Conservation (phyloP, 2,888 invertebrate genomes). For the Synanthedon formicaeformis region DNA sequence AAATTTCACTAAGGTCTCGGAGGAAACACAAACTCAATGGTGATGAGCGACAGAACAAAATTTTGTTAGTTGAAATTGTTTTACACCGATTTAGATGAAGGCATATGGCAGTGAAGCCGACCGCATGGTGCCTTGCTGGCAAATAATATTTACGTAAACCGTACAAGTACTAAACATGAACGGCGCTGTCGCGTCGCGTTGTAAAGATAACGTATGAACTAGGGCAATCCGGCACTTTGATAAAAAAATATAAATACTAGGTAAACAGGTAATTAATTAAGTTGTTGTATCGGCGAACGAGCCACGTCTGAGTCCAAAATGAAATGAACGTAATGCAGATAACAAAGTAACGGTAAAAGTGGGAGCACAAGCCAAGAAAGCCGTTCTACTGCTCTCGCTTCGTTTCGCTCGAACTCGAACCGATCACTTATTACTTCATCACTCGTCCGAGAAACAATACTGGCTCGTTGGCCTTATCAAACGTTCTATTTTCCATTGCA, state of each 20-base stretch:
- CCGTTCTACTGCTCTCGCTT: conserved; percentile 43
- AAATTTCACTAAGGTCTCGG: conserved; percentile 14
- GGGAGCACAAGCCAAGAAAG: conserved; percentile 51
- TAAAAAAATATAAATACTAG: no score
- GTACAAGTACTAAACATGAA: conserved; percentile 14
- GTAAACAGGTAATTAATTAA: no score
- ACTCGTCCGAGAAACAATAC: conserved; percentile 20
- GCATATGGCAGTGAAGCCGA: conserved; percentile 53
- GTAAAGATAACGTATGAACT: conserved; percentile 17
- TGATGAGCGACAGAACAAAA: conserved; percentile 7
- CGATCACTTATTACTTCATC: conserved; percentile 54
- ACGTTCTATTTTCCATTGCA: no score
- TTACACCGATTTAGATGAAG: conserved; percentile 24
- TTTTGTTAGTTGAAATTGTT: background rate
- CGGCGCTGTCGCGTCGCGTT: conserved; percentile 17
- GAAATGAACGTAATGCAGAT: conserved; percentile 47
- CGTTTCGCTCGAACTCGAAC: conserved; percentile 19
- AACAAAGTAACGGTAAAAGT: conserved; percentile 59
- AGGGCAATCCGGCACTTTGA: conserved; percentile 31
- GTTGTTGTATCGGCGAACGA: conserved; percentile 32
- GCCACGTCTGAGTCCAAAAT: conserved; percentile 48
- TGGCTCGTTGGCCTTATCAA: background rate
- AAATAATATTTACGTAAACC: conserved; percentile 40
- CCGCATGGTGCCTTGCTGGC: conserved; percentile 69
- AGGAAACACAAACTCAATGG: conserved; percentile 4